Conservation (phyloP, 2,113 vertebrate genomes). For the Himantopus leucocephalus region DNA sequence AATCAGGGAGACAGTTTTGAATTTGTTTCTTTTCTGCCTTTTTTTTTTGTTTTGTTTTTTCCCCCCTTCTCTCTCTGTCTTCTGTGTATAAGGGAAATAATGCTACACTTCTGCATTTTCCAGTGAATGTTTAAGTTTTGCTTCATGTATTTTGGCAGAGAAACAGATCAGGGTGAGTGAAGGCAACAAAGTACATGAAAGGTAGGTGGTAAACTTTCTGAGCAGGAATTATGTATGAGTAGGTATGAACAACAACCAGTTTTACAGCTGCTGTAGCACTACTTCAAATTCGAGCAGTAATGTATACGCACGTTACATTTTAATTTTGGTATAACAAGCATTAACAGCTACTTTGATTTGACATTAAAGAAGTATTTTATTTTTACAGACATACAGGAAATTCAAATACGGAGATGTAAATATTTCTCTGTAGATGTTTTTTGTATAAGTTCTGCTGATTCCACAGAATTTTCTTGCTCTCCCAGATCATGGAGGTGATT, state of each 20-base stretch:
- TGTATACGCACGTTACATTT: not conserved
- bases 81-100: not conserved
- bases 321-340: not conserved
- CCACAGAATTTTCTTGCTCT: not conserved
- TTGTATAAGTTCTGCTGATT: not conserved
- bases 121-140: not conserved
- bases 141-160: not conserved
- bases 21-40: not conserved
- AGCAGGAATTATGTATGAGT: not conserved
- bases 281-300: not conserved
- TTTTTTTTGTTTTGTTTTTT: too few relatives aligned
- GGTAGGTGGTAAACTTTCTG: not conserved
- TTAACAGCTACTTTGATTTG: not conserved
- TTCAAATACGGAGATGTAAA: not conserved
- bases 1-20: not conserved
- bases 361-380: not conserved
- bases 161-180: not conserved
- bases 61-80: rapidly evolving
- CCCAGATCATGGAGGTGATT: not conserved
- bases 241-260: not conserved
- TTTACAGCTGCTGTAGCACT: not conserved
- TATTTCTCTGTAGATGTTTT: not conserved
- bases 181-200: not conserved
- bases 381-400: not conserved
- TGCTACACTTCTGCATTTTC: not conserved